Percentiles rank a stretch among this genome's conserved stretches.
Evolutionary conservation across 1,140 invertebrate genomes (phyloP).

Genomic region (Leptonema lineaticorne): DNA sequence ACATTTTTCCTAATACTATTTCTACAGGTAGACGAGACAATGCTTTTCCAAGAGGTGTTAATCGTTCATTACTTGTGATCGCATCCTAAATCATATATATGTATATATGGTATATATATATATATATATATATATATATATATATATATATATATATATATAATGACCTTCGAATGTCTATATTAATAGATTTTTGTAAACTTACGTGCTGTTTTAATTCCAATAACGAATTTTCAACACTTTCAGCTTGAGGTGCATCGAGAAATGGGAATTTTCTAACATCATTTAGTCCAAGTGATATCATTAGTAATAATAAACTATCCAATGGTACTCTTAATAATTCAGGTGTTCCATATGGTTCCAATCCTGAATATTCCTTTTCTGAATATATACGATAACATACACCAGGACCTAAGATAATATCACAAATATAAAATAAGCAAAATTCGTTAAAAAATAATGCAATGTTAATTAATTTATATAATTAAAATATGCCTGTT

Average conservation of each 20-base stretch:
- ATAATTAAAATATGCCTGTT: slow-evolving; percentile 57
- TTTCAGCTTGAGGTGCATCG: slow-evolving; percentile 80
- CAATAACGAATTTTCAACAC: slow-evolving; percentile 83
- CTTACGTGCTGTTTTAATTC: slow-evolving; percentile 85
- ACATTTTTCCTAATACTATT: slow-evolving; percentile 93
- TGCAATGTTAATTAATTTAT: neutral
- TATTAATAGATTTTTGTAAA: slow-evolving; percentile 30
- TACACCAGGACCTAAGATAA: slow-evolving; percentile 65
- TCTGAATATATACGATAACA: slow-evolving; percentile 88
- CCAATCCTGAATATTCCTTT: slow-evolving; percentile 61
- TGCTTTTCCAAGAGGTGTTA: slow-evolving; percentile 89
- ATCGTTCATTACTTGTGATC: slow-evolving; percentile 75
- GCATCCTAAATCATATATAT: slow-evolving; percentile 69
- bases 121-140: no score
- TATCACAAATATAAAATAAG: neutral
- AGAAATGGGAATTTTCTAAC: slow-evolving; percentile 93
- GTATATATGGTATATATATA: no score
- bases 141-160: no score
- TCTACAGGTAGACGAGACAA: slow-evolving; percentile 91
- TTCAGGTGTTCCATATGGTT: slow-evolving; percentile 88
- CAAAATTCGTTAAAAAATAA: neutral
- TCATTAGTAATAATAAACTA: slow-evolving; percentile 90
- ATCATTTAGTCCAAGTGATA: slow-evolving; percentile 90
- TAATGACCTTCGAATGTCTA: no score
- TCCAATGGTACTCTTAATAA: slow-evolving; percentile 91